Percentiles rank a stretch among this genome's conserved stretches.
Evolutionary conservation across 2,888 invertebrate species (phyloP).

Genomic region (Trichacis sp.): DNA sequence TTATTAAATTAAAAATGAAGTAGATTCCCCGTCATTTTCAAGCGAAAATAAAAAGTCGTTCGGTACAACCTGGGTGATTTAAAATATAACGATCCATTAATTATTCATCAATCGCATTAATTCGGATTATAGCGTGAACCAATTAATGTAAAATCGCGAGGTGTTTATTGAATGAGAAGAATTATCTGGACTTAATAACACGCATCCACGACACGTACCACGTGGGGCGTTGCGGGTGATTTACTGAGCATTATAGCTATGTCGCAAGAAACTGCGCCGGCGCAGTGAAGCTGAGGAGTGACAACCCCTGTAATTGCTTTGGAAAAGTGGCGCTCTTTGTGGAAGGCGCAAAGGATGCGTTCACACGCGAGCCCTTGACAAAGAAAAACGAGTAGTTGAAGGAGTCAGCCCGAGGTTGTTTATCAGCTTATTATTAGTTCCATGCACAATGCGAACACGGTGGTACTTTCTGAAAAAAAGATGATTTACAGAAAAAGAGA

Average conservation of each 20-base stretch:
- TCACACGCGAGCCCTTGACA: conserved; percentile 7
- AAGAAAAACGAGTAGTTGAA: conserved; percentile 10
- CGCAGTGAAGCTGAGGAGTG: not conserved
- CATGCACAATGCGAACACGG: conserved; percentile 13
- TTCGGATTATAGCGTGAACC: not conserved
- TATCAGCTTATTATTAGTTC: conserved; percentile 8
- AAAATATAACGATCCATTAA: too few species aligned
- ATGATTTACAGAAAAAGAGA: conserved; percentile 7
- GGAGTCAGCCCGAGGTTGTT: conserved; percentile 5
- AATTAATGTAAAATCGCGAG: not conserved
- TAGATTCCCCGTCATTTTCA: too few species aligned
- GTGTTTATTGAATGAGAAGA: not conserved
- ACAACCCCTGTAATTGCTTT: conserved; percentile 11
- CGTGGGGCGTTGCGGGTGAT: conserved; percentile 7
- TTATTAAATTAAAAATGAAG: too few species aligned
- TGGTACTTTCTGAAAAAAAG: conserved; percentile 7
- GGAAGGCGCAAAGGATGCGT: not conserved
- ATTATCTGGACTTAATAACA: not conserved
- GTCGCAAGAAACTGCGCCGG: conserved; percentile 3
- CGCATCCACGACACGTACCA: not conserved
- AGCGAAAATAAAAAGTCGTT: too few species aligned
- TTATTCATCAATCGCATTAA: too few species aligned
- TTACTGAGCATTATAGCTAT: conserved; percentile 8
- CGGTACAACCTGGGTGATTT: too few species aligned
- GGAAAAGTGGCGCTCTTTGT: conserved; percentile 10